Base-by-base conservation (phyloP, 2,888 invertebrate species). In the Nematopogon swammerdamellus region DNA sequence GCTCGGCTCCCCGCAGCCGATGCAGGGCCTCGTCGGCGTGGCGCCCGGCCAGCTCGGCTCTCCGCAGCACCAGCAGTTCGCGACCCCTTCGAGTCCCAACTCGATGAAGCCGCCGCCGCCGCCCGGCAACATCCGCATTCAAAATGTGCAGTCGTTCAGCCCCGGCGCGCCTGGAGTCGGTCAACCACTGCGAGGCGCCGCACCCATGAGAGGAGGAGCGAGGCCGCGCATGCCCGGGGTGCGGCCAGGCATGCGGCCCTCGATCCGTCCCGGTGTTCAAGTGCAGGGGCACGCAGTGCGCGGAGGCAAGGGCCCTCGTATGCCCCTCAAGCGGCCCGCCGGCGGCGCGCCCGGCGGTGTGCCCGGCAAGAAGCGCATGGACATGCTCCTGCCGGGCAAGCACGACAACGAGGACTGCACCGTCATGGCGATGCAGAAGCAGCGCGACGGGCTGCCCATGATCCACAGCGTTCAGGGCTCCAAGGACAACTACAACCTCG, bases 361-460 rank as follows among this genome's bases (percentile, higher is more conserved):
- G 0, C 63, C 57, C 0, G 67, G 65, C 50, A 81, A 83, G 58
- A 79, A 82, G 53, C 73, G 86, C 16, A 70, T 85, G 53, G 87
- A 87, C 57, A 81, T 88, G 60, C 61, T 88, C 19, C 68, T 88
- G 2, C 87, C 88, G 0, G 85, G 86, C 48, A 83, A 85, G 61
- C 86, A 88, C 53, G 88, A 88, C 56, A 88, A 88, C 57, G 86
- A 88, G 43, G 89, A 89, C 59, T 89, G 89, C 60, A 87, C 88
- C 60, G 86, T 89, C 14, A 87, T 89, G 65, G 84, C 88, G 2
- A 84, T 88, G 70, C 88, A 88, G 62, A 87, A 87, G 53, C 84
- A 88, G 57, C 84, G 86, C 45, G 87, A 87, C 1, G 87, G 88
- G 1, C 63, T 89, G 51, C 90, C 89, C 0, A 81, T 89, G 61